Base-by-base conservation (phyloP, 2,113 vertebrate genomes). In the Xiphophorus maculatus region DNA sequence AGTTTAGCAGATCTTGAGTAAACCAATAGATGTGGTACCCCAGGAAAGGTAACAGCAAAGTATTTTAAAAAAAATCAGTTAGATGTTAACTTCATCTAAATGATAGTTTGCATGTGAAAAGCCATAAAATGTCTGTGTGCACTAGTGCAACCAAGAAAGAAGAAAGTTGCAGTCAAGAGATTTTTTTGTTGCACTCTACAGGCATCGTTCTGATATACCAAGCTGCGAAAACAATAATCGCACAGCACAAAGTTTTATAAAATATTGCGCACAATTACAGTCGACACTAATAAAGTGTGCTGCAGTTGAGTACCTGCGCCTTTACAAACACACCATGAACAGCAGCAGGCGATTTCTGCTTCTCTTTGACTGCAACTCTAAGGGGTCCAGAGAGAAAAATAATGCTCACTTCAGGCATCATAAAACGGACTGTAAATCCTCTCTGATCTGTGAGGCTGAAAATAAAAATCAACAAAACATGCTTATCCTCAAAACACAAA, bases 231-330 rank as follows among this genome's bases (percentile, higher is more conserved):
- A 48, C 17, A 48, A 15, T 48, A 17, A 48, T 48, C 30, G 74
- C 65, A 64, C 76, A 66, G 83, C 64, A 77, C 44, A 83, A 69
- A 88, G 44, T 48, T 82, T 85, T 79, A 84, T 83, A 74, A 83
- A 83, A 85, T 1, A 9, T 37, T 71, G 71, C 25, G 33, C 58
- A 74, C 42, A 64, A 40, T 73, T 87, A 74, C 69, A 85, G 51
- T 73, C 25, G 58, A 78, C 37, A 48, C 73, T 85, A 74, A 76
- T 89, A 85, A 89, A 32, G 12, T 25, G 42, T 60, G 48, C 60
- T 83, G 8, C 2, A 58, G 19, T 54, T 1, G 1, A 58, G 51
- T 19, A 17, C 40, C 22, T 58, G 22, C 1, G 22, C 22, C 51
- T 58, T 58, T n/a, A 58, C 8, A 76, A 66, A 75, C 76, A 74